Evolutionary conservation across 2,888 invertebrate species (phyloP), one percentile per base, ranked within the genome.

Genomic region (Diabrotica balteata): DNA sequence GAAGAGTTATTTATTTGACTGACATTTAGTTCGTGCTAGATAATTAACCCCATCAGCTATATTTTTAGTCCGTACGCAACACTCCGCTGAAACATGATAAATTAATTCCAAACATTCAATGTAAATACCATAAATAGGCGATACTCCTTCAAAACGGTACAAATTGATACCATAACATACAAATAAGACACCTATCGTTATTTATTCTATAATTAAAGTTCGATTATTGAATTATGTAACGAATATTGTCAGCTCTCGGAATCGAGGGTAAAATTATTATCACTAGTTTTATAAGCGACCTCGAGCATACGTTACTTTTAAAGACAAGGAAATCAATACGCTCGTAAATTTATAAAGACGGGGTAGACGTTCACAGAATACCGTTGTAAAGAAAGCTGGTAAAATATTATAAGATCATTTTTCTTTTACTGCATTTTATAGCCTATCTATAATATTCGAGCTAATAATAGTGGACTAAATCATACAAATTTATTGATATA

Each of bases 201-300:
- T 62, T 53, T 62, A 46, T 45, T 54, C 10, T 46, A 53, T 47
- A 62, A 62, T 62, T 62, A 62, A 62, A 62, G 52, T 44, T 62
- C 62, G 54, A 62, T 62, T 47, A 45, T 62, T 62, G 62, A 62
- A 62, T 62, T 54, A 62, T 62, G 62, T 42, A 62, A 44, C 9
- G 32, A 45, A 46, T 47, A 54, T 54, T 53, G 59, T 49, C 50
- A 43, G 50, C 17, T 45, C 11, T 57, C 47, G 45, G n/a, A 8
- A 17, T 8, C 45, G 11, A 44, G 55, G 45, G 45, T 47, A 10
- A 47, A 47, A 47, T 47, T 47, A 47, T 10, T 10, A 47, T 47
- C 32, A 32, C 32, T 32, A 32, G 32, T 32, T 32, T 32, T 32
- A 32, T 32, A 32, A 32, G 32, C 32, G 32, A 32, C 32, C 32